A percentile compares a stretch with the other conserved stretches of the same genome.
Conservation (phyloP, 2,113 vertebrate species). For the Etheostoma spectabile region DNA sequence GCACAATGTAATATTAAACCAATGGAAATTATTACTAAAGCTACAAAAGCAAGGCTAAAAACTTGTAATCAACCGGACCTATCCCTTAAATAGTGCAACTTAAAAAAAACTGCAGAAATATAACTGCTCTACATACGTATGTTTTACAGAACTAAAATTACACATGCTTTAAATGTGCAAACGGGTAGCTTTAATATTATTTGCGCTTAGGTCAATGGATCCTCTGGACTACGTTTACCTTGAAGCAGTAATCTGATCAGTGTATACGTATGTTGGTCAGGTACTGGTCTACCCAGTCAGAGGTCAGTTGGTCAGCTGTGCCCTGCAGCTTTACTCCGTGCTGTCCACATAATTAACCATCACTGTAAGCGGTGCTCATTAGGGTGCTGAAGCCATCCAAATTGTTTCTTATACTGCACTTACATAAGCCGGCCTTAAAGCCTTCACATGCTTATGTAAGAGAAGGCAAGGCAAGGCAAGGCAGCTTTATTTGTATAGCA, state of each 20-base stretch:
- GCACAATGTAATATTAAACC: neutral
- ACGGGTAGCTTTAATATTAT: neutral
- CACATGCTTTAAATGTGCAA: neutral
- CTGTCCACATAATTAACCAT: constrained; percentile 75
- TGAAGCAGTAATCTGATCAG: too few species aligned
- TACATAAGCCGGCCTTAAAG: constrained; percentile 48
- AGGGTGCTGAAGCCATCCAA: constrained; percentile 40
- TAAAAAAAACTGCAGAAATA: too few species aligned
- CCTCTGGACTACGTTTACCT: neutral
- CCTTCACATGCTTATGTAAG: neutral
- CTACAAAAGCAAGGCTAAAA: neutral
- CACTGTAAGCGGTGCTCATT: constrained; percentile 63
- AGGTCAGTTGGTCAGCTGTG: constrained; percentile 63
- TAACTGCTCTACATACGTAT: neutral
- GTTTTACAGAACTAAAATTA: neutral
- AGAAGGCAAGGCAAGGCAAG: too few species aligned
- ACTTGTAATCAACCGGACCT: neutral
- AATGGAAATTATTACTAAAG: neutral
- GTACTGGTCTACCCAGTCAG: neutral
- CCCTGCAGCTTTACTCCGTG: constrained; percentile 54
- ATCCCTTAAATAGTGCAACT: neutral
- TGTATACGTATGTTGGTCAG: too few species aligned
- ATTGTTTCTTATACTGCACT: constrained; percentile 55
- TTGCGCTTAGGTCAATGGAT: neutral
- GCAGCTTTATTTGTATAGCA: too few species aligned